Conservation (phyloP, 2,888 invertebrate genomes). For the Eupithecia dodoneata region DNA sequence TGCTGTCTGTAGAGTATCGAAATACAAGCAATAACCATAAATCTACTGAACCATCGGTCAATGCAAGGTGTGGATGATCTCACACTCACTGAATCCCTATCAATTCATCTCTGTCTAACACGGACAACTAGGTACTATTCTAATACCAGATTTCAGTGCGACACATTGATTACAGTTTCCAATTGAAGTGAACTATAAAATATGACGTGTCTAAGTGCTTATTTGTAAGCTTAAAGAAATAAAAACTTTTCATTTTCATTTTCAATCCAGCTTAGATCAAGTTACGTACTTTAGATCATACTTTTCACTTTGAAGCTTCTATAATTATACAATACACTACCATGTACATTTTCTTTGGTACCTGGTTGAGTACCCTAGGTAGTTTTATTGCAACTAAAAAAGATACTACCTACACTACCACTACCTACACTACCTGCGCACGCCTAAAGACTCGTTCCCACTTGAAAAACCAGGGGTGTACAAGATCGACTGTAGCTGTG, state of each 20-base stretch:
- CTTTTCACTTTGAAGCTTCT: not conserved
- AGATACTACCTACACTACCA: too few species aligned
- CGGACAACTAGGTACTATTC: conserved; percentile 27
- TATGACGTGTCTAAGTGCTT: too few species aligned
- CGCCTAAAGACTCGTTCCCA: too few species aligned
- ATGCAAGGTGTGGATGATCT: conserved; percentile 21
- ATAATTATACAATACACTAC: not conserved
- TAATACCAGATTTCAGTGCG: conserved; percentile 13
- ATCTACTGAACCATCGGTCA: conserved; percentile 16
- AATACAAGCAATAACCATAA: conserved; percentile 13
- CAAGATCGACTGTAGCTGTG: too few species aligned
- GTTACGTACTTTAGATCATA: not conserved
- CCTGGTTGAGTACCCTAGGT: not conserved
- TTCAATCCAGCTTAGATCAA: not conserved
- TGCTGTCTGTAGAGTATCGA: conserved; percentile 1
- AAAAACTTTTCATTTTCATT: too few species aligned
- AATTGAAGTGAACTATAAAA: too few species aligned
- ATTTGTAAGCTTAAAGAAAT: too few species aligned
- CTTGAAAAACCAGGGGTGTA: too few species aligned
- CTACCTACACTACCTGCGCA: too few species aligned
- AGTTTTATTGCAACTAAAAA: not conserved
- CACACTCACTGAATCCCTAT: conserved; percentile 16
- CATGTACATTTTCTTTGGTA: not conserved
- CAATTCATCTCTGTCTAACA: conserved; percentile 31
- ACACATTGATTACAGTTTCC: conserved; percentile 7